Percentiles rank a stretch among this genome's conserved stretches.
These are phyloP conservation scores for Atlantisia rogersi DNA, from an alignment of 2,113 vertebrate genomes.

Conservation along the genomic window DNA sequence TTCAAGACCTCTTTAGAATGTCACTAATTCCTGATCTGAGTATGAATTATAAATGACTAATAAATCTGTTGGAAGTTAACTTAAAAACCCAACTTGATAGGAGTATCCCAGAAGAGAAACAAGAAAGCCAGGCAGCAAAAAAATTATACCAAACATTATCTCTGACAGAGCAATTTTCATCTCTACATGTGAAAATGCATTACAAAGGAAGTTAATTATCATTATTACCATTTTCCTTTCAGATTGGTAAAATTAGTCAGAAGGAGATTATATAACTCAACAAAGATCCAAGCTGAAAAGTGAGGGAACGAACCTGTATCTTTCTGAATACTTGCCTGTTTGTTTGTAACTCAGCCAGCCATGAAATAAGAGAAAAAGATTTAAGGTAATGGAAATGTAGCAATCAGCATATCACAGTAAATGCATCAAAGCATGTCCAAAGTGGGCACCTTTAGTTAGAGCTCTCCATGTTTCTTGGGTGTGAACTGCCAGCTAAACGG, in stretches of 20 bases:
- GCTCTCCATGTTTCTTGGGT: neutral
- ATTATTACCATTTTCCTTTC: neutral
- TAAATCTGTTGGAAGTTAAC: neutral
- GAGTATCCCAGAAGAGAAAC: neutral
- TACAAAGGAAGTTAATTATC: neutral
- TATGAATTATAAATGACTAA: neutral
- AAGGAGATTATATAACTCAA: neutral
- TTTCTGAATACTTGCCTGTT: neutral
- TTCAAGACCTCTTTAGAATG: neutral
- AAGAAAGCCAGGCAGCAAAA: neutral
- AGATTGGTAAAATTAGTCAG: neutral
- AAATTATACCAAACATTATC: neutral
- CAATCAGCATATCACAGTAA: neutral
- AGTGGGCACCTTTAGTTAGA: neutral
- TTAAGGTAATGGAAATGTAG: neutral
- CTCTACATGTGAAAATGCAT: neutral
- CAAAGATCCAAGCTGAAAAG: neutral
- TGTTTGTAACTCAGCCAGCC: neutral
- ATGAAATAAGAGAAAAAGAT: neutral
- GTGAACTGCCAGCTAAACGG: neutral
- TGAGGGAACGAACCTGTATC: neutral
- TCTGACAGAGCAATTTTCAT: neutral
- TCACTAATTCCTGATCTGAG: neutral
- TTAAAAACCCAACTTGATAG: neutral
- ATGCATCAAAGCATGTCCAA: neutral